These are phyloP conservation scores for Turnix velox DNA, from an alignment of 2,113 vertebrate genomes.

Conservation along the genomic window DNA sequence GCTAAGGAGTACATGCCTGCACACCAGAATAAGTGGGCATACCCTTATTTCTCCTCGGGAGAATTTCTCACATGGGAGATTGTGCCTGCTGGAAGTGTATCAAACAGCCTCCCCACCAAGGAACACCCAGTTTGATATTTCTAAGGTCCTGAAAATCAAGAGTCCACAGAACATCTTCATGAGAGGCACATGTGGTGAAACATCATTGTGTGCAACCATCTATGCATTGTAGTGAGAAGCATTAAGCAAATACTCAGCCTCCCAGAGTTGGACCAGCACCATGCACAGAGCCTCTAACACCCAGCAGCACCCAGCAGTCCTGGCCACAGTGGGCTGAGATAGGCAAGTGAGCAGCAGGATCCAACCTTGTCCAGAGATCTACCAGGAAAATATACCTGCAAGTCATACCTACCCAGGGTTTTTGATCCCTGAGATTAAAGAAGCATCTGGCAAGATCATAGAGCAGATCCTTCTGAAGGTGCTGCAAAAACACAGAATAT, in stretches of 20 bases:
- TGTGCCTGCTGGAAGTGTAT: background rate
- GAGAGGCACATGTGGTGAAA: accelerated
- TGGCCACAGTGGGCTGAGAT: background rate
- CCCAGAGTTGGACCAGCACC: background rate
- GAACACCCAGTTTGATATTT: background rate
- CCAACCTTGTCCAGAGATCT: background rate
- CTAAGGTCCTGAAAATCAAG: background rate
- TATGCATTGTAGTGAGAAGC: background rate
- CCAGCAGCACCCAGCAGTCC: background rate
- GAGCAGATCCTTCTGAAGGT: no score
- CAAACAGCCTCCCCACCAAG: background rate
- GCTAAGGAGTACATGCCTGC: background rate
- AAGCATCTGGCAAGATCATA: no score
- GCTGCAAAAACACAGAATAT: no score
- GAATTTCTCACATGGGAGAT: background rate
- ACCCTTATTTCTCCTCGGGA: background rate
- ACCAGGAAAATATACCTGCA: background rate
- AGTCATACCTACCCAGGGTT: background rate
- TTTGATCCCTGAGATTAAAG: background rate
- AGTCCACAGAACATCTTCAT: background rate
- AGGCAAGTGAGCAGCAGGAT: background rate
- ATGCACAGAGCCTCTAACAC: background rate
- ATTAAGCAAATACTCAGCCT: background rate
- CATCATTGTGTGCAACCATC: background rate
- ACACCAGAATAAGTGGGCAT: background rate